A percentile compares a stretch with the other conserved stretches of the same genome.
Evolutionary conservation across 1,140 invertebrate species (phyloP).

Genomic region (Orchesella cincta): DNA sequence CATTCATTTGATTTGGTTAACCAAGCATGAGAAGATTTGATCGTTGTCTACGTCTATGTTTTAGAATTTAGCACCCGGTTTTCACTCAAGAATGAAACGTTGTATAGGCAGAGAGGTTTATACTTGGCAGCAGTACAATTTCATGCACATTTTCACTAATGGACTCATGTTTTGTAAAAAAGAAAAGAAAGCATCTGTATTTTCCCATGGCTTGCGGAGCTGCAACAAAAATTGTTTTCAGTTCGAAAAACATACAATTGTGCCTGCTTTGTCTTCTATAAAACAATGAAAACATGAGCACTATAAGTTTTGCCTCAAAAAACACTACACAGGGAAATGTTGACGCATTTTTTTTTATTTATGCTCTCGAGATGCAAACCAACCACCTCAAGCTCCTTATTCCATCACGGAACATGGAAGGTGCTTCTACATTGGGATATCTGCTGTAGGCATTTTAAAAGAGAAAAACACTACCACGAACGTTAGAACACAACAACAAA

Average conservation of each 20-base stretch:
- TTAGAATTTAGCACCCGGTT: no score
- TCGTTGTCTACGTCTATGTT: background rate
- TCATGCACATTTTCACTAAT: background rate
- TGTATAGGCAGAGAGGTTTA: no score
- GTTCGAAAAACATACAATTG: background rate
- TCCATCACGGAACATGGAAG: background rate
- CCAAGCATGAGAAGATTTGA: no score
- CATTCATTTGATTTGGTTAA: no score
- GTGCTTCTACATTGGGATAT: background rate
- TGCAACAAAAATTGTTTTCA: background rate
- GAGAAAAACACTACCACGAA: background rate
- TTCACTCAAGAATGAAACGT: no score
- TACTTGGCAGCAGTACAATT: no score
- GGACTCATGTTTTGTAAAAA: constrained; percentile 3
- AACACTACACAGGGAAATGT: background rate
- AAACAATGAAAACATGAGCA: background rate
- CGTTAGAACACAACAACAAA: background rate
- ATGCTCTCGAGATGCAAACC: background rate
- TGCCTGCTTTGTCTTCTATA: background rate
- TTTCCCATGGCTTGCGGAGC: background rate
- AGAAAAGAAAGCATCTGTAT: constrained; percentile 13
- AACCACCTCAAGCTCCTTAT: background rate
- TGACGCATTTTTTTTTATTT: constrained; percentile 6
- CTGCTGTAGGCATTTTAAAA: background rate
- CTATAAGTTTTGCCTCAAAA: background rate